phyloP scores from a whole-genome alignment of 2,113 vertebrate genomes.

The Semicossyphus pulcher region DNA sequence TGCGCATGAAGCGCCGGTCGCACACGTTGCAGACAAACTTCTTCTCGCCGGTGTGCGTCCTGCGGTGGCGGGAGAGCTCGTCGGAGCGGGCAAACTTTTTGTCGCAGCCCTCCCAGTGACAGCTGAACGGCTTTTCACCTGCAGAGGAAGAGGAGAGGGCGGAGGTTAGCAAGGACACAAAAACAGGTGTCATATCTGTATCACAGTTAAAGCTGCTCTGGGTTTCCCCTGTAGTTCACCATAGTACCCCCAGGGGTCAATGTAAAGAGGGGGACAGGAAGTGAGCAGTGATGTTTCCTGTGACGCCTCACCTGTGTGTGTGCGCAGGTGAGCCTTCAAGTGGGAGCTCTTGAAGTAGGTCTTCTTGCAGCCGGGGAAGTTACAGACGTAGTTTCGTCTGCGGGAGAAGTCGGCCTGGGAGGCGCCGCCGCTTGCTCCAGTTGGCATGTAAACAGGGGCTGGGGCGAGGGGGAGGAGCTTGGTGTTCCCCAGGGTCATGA shows the following conservation, averaged over 20 bases:
- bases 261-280: neutral
- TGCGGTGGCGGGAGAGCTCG: constrained; percentile 94
- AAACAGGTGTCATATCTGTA: too few relatives aligned
- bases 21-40: constrained; percentile 94
- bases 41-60: constrained; percentile 98
- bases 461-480: constrained; percentile 95
- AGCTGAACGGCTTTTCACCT: constrained; percentile 98
- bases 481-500: constrained; percentile 89
- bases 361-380: constrained; percentile 94
- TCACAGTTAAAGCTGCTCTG: too few relatives aligned
- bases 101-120: constrained; percentile 96
- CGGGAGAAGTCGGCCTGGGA: constrained; percentile 92
- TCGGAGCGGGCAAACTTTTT: constrained; percentile 97
- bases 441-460: constrained; percentile 89
- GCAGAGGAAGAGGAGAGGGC: neutral
- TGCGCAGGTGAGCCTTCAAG: constrained; percentile 97
- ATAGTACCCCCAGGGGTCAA: too few relatives aligned
- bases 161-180: neutral
- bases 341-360: constrained; percentile 99
- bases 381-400: constrained; percentile 93
- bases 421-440: constrained; percentile 77
- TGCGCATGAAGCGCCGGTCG: constrained; percentile 97
- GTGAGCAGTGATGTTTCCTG: neutral
- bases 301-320: constrained; percentile 91
- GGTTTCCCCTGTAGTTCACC: too few relatives aligned